A percentile compares a stretch with the other conserved stretches of the same genome.
phyloP scores from a whole-genome alignment of 2,797 vertebrate genomes.

The Alcedo quadribrachys region DNA sequence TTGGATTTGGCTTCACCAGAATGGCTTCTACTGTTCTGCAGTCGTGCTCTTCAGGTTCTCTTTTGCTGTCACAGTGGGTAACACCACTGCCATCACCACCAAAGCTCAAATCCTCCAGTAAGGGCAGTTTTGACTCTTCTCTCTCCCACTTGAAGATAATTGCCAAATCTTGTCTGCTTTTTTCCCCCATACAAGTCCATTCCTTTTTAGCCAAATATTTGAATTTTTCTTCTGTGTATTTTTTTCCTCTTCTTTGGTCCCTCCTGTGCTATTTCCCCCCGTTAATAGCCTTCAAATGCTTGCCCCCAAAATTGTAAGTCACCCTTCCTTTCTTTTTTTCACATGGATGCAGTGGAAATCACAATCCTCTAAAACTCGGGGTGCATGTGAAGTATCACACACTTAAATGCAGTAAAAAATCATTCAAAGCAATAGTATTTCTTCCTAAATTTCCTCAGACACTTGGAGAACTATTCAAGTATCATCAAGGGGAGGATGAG shows the following conservation, averaged over 20 bases:
- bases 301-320: background rate
- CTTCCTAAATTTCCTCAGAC: background rate
- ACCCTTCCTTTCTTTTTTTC: background rate
- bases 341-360: background rate
- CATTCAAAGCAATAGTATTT: background rate
- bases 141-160: background rate
- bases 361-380: background rate
- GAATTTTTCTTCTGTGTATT: background rate
- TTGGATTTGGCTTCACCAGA: background rate
- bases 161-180: background rate
- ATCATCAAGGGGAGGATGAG: background rate
- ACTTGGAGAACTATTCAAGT: background rate
- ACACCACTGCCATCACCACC: background rate
- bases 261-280: fast-evolving
- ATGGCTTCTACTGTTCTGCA: background rate
- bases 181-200: background rate
- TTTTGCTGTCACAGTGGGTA: background rate
- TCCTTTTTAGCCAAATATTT: background rate
- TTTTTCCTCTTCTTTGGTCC: background rate
- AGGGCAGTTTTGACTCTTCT: background rate
- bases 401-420: background rate
- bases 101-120: fast-evolving
- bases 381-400: background rate
- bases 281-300: background rate
- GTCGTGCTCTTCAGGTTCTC: background rate